Evolutionary conservation across 2,888 invertebrate genomes (phyloP), one percentile per base, ranked within the genome.

Genomic region (Lasioglossum malachurum): DNA sequence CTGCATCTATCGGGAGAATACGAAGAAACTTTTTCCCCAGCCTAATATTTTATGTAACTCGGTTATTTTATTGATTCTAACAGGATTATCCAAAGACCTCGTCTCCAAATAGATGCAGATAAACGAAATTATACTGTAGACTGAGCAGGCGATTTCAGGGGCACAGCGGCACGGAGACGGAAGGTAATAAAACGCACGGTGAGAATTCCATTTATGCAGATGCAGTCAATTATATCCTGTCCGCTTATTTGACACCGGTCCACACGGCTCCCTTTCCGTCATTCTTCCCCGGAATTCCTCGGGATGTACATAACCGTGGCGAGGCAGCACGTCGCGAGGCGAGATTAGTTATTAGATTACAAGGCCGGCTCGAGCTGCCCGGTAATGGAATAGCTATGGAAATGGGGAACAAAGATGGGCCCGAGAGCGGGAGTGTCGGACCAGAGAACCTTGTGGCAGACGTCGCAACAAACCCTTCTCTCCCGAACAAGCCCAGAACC

Each of bases 261-360:
- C 27, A 10, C 12, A 27, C 27, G 57, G 80, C 35, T 78, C 73
- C 38, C 8, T 49, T 41, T 23, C 57, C n/a, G 31, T 60, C 80
- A 27, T 72, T 82, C 71, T 60, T 57, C 31, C 67, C 67, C 67
- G 69, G 67, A 75, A 31, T 69, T 27, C 27, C 72, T 75, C n/a
- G 57, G n/a, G 12, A 60, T 27, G 57, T 27, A 27, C 57, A 4
- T 23, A 53, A 53, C 53, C 57, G 57, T 60, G 27, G n/a, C 57
- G 57, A 60, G n/a, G 57, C 12, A 12, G 57, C 41, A 72, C 64
- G 83, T 23, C 82, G 72, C 78, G 67, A 16, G 80, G n/a, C 69
- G 79, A 75, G 72, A 93, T 93, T 92, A 93, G 89, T 92, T 93
- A 92, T 92, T 92, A 90, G 91, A 91, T 91, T 90, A 87, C 89